Conservation (phyloP, 2,888 invertebrate species). For the Thumatha senex region DNA sequence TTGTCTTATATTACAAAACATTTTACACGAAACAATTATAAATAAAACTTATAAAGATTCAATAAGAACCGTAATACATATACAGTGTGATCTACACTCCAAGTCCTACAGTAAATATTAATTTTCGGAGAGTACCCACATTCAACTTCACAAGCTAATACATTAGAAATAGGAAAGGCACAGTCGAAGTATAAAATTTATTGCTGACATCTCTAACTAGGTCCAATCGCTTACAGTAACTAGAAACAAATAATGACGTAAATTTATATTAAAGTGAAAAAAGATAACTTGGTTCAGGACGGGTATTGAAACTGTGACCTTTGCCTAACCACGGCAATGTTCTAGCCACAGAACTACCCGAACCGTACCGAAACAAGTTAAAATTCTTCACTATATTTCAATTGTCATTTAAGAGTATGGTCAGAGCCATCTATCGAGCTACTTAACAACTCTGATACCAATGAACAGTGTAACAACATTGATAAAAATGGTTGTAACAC, state of each 20-base stretch:
- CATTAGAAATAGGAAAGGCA: constrained; percentile 83
- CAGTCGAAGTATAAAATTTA: constrained; percentile 83
- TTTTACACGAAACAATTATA: constrained; percentile 45
- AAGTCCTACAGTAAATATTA: constrained; percentile 71
- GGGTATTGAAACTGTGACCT: too few relatives aligned
- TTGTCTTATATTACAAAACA: constrained; percentile 50
- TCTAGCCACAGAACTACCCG: too few relatives aligned
- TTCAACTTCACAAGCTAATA: constrained; percentile 76
- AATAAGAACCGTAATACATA: constrained; percentile 57
- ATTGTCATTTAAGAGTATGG: too few relatives aligned
- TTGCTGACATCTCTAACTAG: constrained; percentile 81
- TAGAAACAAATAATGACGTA: constrained; percentile 50
- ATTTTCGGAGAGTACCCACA: constrained; percentile 69
- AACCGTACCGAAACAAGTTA: too few relatives aligned
- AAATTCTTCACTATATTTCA: too few relatives aligned
- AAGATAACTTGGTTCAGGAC: too few relatives aligned
- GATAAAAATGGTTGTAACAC: too few relatives aligned
- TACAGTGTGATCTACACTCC: constrained; percentile 55
- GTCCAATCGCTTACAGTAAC: constrained; percentile 52
- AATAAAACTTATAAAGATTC: constrained; percentile 56
- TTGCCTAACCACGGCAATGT: too few relatives aligned
- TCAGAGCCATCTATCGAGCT: too few relatives aligned
- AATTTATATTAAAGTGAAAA: too few relatives aligned
- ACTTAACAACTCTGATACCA: too few relatives aligned
- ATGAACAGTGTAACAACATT: too few relatives aligned